Base-by-base conservation (phyloP, 2,888 invertebrate species). In the Ferdinandea cuprea region DNA sequence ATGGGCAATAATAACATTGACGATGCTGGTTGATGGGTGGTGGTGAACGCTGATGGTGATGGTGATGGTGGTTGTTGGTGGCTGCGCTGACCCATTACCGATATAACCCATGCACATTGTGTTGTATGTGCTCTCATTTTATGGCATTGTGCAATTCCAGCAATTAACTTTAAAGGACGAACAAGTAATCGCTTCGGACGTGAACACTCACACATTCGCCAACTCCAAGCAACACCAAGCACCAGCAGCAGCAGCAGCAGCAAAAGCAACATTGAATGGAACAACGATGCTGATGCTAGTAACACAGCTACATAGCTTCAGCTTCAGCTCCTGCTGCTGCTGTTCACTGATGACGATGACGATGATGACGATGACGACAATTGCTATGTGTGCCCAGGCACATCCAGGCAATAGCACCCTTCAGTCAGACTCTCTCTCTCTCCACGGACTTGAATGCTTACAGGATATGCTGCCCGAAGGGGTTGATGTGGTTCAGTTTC, bases 101-200 rank as follows among this genome's bases (percentile, higher is more conserved):
- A 66, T 54, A 79, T 61, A 73, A 30, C 72, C 61, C 72, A 50
- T 69, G 35, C 74, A 80, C 61, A 80, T 63, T 71, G 77, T 73
- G 40, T 25, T 63, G 28, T 66, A 54, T 78, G 78, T 68, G 63
- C 71, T 79, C 74, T 63, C 68, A 56, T 66, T 78, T 74, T 68
- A 80, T 80, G 63, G 78, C 68, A 77, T 85, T 80, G 78, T 83
- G 85, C 81, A 85, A 76, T 77, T 80, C 80, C 85, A 85, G 77
- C 86, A 86, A 86, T 85, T 86, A 86, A 85, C 85, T 86, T 86
- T 86, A 85, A 86, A 85, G 85, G 86, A 85, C 85, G 85, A 77
- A 85, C 79, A 83, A 81, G 85, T 85, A 86, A 85, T 86, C 85
- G 85, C 81, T 86, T 85, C 73, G 85, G 79, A 86, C 85, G 79